Conservation (phyloP, 2,113 vertebrate species). For the Stegostoma tigrinum region DNA sequence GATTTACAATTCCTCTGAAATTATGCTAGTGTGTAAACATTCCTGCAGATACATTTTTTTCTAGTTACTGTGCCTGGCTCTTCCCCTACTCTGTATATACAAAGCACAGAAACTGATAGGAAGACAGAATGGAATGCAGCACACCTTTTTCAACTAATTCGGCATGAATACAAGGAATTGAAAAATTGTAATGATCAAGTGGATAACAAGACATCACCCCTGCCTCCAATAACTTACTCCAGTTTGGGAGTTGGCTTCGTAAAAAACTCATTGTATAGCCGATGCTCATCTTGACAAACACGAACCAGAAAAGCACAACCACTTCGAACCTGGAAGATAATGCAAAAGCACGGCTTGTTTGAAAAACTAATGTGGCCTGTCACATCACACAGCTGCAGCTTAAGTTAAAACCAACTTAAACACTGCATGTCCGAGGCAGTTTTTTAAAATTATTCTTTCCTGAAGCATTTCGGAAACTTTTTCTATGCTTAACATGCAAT, state of each 20-base stretch:
- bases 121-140: neutral
- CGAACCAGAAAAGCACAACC: slow-evolving; percentile 98
- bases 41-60: neutral
- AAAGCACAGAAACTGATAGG: neutral
- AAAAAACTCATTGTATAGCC: slow-evolving; percentile 94
- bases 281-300: slow-evolving; percentile 95
- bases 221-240: slow-evolving; percentile 68
- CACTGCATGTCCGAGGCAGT: neutral
- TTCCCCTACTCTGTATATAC: neutral
- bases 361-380: neutral
- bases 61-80: neutral
- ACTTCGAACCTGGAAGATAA: slow-evolving; percentile 73
- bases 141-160: neutral
- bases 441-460: neutral
- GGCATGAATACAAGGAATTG: neutral
- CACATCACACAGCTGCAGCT: neutral
- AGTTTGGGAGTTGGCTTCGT: slow-evolving; percentile 81
- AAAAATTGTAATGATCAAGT: neutral
- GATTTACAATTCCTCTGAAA: neutral
- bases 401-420: neutral
- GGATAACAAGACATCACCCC: slow-evolving; percentile 32
- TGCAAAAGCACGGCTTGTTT: neutral
- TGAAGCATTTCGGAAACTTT: neutral
- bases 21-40: neutral
- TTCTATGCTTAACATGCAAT: neutral